Conservation (phyloP, 2,113 vertebrate genomes). For the Regulus satrapa region DNA sequence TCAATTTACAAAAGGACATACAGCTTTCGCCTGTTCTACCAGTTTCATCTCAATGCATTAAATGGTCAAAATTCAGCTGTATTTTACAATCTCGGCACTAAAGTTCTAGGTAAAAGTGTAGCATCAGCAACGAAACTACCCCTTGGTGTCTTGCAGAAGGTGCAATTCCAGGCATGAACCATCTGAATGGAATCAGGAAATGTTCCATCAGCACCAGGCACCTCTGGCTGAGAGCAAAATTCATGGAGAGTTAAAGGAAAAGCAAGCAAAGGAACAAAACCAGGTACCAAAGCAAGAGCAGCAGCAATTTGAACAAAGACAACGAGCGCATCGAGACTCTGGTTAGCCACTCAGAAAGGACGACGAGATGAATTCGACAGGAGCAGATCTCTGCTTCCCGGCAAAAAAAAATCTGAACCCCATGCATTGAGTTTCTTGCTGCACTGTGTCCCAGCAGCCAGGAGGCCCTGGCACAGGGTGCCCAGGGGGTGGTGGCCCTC, state of each 20-base stretch:
- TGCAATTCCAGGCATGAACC: background rate
- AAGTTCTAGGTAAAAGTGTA: background rate
- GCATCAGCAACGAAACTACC: background rate
- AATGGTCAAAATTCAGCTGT: background rate
- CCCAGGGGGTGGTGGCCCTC: background rate
- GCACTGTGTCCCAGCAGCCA: background rate
- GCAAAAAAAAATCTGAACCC: background rate
- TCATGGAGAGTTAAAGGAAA: background rate
- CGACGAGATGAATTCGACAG: fast-evolving
- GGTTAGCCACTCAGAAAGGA: background rate
- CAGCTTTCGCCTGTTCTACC: background rate
- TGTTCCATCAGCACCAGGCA: background rate
- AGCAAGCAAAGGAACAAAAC: background rate
- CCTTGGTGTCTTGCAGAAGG: background rate
- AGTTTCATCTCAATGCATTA: background rate
- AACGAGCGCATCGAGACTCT: fast-evolving
- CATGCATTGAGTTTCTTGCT: background rate
- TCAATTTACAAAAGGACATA: background rate
- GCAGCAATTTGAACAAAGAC: background rate
- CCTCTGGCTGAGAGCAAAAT: background rate
- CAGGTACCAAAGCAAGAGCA: background rate
- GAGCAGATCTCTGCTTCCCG: background rate
- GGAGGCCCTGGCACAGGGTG: background rate
- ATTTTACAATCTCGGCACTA: fast-evolving
- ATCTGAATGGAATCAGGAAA: background rate